Conservation (phyloP, 92 coral and sea anemone species). For the Phenganax stokvisi region DNA sequence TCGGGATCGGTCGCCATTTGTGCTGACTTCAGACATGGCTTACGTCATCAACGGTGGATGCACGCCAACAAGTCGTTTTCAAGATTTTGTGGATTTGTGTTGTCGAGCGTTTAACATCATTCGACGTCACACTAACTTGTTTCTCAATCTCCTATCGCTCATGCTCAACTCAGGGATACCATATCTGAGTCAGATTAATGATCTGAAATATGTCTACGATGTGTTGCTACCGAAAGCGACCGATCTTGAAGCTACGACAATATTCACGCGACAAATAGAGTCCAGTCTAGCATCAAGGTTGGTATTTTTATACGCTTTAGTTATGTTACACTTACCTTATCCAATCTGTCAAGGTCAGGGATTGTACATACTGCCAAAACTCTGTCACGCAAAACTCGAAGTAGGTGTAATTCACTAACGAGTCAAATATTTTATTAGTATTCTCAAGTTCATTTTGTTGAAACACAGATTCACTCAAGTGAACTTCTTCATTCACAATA, state of each 20-base stretch:
- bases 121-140: constrained; percentile 82
- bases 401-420: background rate
- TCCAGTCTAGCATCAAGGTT: constrained; percentile 83
- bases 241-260: constrained; percentile 88
- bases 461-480: constrained; percentile 66
- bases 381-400: background rate
- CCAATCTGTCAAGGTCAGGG: too few species aligned
- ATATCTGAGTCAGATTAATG: constrained; percentile 64
- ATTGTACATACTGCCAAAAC: too few species aligned
- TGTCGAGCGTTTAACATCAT: constrained; percentile 90
- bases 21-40: constrained; percentile 97
- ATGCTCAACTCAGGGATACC: constrained; percentile 96
- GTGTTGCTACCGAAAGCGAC: constrained; percentile 76
- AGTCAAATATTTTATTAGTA: background rate
- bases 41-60: constrained; percentile 98
- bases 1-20: constrained; percentile 99
- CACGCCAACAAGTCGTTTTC: constrained; percentile 92
- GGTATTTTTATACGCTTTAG: background rate
- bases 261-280: constrained; percentile 81
- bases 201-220: constrained; percentile 88
- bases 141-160: constrained; percentile 73
- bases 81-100: constrained; percentile 92
- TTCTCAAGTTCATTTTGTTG: background rate
- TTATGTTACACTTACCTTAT: too few species aligned
- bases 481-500: constrained; percentile 96